Conservation (phyloP, 2,888 invertebrate genomes). For the Prenolepis imparis region DNA sequence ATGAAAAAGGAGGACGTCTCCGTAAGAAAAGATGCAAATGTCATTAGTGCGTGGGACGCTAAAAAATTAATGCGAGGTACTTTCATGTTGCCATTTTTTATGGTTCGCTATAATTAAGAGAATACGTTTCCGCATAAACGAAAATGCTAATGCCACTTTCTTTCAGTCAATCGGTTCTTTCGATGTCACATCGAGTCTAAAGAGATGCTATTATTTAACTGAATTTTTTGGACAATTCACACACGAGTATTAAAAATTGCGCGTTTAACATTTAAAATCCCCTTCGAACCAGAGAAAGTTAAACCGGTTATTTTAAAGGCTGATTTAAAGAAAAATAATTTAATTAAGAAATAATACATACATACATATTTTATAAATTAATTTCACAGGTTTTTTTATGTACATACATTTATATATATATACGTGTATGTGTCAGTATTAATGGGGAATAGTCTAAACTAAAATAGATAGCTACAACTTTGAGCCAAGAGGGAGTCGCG, state of each 20-base stretch:
- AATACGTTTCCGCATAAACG: background rate
- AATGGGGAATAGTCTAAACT: background rate
- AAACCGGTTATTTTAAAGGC: background rate
- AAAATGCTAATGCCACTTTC: background rate
- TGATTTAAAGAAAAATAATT: background rate
- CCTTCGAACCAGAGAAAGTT: background rate
- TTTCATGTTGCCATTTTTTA: slow-evolving; percentile 26
- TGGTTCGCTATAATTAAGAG: background rate
- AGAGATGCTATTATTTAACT: background rate
- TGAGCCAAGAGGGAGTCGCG: background rate
- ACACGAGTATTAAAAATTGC: background rate
- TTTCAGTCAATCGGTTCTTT: background rate
- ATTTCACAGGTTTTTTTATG: background rate
- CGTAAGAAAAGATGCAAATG: slow-evolving; percentile 13
- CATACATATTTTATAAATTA: background rate
- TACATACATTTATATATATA: background rate
- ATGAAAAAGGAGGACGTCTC: slow-evolving; percentile 31
- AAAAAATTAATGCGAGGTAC: slow-evolving; percentile 29
- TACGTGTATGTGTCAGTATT: background rate
- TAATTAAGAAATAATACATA: background rate
- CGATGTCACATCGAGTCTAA: background rate
- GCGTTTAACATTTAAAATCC: background rate
- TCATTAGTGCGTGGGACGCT: slow-evolving; percentile 17
- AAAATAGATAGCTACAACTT: background rate
- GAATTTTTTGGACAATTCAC: background rate